phyloP scores from a whole-genome alignment of 2,888 invertebrate species.

The Drosophila setosimentum region DNA sequence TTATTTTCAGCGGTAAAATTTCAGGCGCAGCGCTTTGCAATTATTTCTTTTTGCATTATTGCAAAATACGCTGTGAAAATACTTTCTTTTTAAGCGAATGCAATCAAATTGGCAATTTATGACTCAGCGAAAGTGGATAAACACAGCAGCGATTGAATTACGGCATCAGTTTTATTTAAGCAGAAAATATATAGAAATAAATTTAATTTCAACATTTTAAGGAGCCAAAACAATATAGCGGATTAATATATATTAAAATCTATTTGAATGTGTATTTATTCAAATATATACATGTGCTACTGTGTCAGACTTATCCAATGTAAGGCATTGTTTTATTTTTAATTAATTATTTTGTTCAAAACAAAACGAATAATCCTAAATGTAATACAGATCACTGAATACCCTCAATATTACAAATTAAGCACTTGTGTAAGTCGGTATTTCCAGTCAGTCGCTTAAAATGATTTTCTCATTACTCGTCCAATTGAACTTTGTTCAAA shows the following conservation, averaged over 20 bases:
- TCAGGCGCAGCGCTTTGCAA: conserved; percentile 39
- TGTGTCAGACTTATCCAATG: not conserved
- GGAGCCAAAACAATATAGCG: too few relatives aligned
- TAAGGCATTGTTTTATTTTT: not conserved
- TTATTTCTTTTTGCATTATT: conserved; percentile 56
- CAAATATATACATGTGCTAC: not conserved
- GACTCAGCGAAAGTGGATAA: conserved; percentile 11
- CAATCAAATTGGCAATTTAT: conserved; percentile 49
- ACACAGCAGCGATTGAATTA: conserved; percentile 4
- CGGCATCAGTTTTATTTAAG: conserved; percentile 13
- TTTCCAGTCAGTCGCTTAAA: conserved; percentile 9
- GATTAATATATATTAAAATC: not conserved
- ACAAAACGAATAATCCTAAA: not conserved
- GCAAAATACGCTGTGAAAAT: conserved; percentile 24
- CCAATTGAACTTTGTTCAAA: conserved; percentile 37
- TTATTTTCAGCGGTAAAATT: conserved; percentile 29
- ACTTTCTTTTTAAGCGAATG: conserved; percentile 11
- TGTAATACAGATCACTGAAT: conserved; percentile 21
- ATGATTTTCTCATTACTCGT: conserved; percentile 27
- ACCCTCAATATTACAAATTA: conserved; percentile 4
- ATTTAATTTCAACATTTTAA: not conserved
- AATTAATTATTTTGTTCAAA: not conserved
- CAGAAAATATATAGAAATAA: not conserved
- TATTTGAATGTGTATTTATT: not conserved
- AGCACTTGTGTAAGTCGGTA: not conserved